Evolutionary conservation across 2,113 vertebrate genomes (phyloP).

Genomic region (Probosciger aterrimus): DNA sequence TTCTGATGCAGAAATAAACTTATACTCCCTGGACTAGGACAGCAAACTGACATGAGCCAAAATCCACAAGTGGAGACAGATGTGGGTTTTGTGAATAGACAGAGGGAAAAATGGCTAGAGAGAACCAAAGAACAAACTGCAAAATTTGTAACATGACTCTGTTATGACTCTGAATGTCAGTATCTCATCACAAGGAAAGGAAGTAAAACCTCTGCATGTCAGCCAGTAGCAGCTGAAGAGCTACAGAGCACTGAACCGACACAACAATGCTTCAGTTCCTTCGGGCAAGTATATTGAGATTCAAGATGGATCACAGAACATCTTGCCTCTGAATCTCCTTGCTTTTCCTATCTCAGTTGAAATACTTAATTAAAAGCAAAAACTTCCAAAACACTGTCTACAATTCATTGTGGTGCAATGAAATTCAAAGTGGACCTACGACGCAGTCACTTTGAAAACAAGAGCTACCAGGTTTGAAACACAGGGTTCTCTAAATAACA

Average conservation of each 20-base stretch:
- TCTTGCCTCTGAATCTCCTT: not conserved
- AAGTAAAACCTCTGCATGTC: not conserved
- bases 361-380: not conserved
- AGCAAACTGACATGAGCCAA: not conserved
- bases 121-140: not conserved
- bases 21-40: not conserved
- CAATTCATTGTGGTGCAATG: not conserved
- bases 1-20: not conserved
- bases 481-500: not conserved
- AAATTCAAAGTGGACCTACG: not conserved
- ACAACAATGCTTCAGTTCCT: not conserved
- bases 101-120: not conserved
- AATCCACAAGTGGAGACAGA: not conserved
- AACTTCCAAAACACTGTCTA: not conserved
- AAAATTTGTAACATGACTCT: not conserved
- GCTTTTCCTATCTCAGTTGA: not conserved
- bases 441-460: not conserved
- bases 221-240: not conserved
- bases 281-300: not conserved
- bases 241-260: not conserved
- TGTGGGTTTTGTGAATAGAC: not conserved
- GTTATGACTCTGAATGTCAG: not conserved
- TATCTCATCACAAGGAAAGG: not conserved
- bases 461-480: not conserved
- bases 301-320: not conserved